Base-by-base conservation (phyloP, 2,888 invertebrate species). In the Drosophila pullipes region DNA sequence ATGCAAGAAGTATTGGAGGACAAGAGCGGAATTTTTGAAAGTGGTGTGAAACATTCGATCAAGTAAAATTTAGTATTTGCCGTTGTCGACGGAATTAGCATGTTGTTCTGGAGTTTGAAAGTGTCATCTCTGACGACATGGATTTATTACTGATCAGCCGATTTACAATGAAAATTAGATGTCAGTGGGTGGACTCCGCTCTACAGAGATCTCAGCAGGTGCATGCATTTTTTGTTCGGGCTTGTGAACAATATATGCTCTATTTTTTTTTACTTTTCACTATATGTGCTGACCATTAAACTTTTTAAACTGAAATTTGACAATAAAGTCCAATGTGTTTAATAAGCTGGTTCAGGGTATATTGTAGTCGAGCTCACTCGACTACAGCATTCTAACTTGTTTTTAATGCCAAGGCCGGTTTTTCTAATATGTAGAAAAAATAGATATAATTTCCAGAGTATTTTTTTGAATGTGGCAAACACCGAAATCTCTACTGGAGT, bases 401-500 rank as follows among this genome's bases (percentile, higher is more conserved):
- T 4, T 1, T 41, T 10, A 41, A 10, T 41, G 9, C 4, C n/a
- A n/a, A 41, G 10, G 2, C 10, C 0, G 1, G n/a, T n/a, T 0
- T n/a, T 41, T n/a, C 10, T 2, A 10, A 41, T 10, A 2, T n/a
- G 41, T n/a, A n/a, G 39, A 41, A 41, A 1, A n/a, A 41, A n/a
- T 1, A 9, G 18, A 39, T 39, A 18, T 39, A n/a, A 4, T 39
- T n/a, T 39, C 3, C 9, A 1, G 9, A n/a, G 4, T 3, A 9
- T 10, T n/a, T 4, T 39, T n/a, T 41, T 41, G 9, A 41, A 4
- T 10, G 41, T 4, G 1, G 0, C 10, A 10, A n/a, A 10, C 0
- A 1, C 4, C 0, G 13, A 22, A 47, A 22, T 4, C 7, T 44
- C 3, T 13, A 7, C 6, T 7, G 13, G 0, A 13, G 22, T 28